Base-by-base conservation (phyloP, 2,797 vertebrate species). In the Ptychobarbus kaznakovi region DNA sequence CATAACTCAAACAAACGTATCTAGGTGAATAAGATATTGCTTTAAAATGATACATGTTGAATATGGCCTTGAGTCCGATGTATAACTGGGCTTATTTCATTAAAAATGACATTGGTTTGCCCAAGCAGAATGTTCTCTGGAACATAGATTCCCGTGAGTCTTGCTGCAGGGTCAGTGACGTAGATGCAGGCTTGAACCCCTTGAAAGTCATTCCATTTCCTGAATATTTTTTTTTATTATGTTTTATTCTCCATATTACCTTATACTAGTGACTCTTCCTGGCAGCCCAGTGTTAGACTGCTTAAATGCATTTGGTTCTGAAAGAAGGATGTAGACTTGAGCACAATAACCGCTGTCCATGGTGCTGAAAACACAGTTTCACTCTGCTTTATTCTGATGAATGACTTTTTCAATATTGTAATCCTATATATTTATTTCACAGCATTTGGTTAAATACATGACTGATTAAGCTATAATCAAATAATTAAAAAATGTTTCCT, bases 291-390 rank as follows among this genome's bases (percentile, higher is more conserved):
- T 8, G 8, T 40, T 13, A 35, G 63, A 51, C 18, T 13, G 40
- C 28, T 10, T 49, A 40, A 40, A 40, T 80, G 46, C 51, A 15
- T 20, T 56, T 10, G 46, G 18, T 89, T 92, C 92, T 90, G 93
- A 92, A 91, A 58, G 32, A n/a, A 22, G 3, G 6, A 51, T 42
- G 32, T 32, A 46, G n/a, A 7, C 11, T 22, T 49, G 10, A 22
- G 22, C 16, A 69, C 28, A 3, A 3, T 1, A 3, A 4, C 3
- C 22, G 89, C 94, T 95, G 91, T 95, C 93, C 92, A 28, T 80
- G 93, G 94, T 95, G 85, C 94, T 94, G 93, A 94, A 92, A 73
- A n/a, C 51, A n/a, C 28, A 49, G 86, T 88, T 84, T 88, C 89
- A 86, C 85, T 87, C 86, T 82, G 6, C 46, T 51, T 82, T 65